Percentiles rank a stretch among this genome's conserved stretches.
Evolutionary conservation across 2,113 vertebrate species (phyloP).

Genomic region (Callipepla californica): DNA sequence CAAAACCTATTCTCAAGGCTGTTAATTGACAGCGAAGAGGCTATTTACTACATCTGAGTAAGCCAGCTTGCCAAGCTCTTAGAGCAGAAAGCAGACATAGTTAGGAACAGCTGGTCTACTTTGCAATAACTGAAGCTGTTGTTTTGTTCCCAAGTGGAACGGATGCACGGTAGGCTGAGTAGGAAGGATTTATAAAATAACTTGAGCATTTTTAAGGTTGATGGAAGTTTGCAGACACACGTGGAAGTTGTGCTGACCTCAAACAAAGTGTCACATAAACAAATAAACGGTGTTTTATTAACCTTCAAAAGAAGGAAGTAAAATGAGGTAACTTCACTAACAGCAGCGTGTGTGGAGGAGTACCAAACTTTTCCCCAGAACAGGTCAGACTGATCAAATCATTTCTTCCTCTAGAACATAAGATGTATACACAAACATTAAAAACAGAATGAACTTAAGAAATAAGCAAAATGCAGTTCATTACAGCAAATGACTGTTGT

Average conservation of each 20-base stretch:
- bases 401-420: neutral
- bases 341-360: neutral
- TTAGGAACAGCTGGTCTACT: neutral
- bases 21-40: neutral
- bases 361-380: neutral
- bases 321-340: neutral
- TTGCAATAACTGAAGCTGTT: neutral
- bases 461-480: neutral
- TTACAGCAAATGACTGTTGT: neutral
- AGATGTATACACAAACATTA: rapidly evolving
- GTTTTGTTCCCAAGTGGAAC: neutral
- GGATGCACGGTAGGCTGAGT: neutral
- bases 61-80: neutral
- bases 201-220: neutral
- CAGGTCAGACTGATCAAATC: neutral
- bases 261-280: neutral
- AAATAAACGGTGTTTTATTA: neutral
- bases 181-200: neutral
- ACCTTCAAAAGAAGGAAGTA: neutral
- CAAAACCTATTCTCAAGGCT: neutral
- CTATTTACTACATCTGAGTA: neutral
- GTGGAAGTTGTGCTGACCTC: neutral
- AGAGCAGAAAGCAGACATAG: neutral
- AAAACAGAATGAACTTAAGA: neutral
- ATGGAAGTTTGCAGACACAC: neutral